phyloP scores from a whole-genome alignment of 2,113 vertebrate species.

The Oreochromis spilurus region DNA sequence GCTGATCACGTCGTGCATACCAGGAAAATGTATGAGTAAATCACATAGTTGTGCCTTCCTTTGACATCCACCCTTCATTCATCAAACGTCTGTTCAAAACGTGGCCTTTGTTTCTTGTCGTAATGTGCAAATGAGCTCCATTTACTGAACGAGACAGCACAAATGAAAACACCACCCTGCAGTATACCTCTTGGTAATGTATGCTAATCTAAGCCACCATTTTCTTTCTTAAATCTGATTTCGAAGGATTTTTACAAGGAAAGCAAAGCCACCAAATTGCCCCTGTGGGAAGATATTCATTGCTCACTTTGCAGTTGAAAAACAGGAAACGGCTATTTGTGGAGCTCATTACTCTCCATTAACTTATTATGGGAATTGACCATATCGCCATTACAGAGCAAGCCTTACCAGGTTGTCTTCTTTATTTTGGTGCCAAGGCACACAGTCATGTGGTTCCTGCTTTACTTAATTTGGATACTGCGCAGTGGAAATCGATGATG shows the following conservation, averaged over 20 bases:
- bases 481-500: slow-evolving; percentile 22
- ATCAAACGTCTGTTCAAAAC: background rate
- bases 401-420: background rate
- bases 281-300: background rate
- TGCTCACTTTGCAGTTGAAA: background rate
- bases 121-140: background rate
- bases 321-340: slow-evolving; percentile 32
- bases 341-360: slow-evolving; percentile 20
- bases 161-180: background rate
- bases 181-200: background rate
- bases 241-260: background rate
- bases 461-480: slow-evolving; percentile 5
- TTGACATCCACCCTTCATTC: background rate
- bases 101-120: background rate
- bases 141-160: background rate
- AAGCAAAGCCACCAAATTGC: background rate
- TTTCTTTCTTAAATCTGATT: background rate
- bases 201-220: background rate
- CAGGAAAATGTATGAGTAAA: background rate
- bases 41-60: background rate
- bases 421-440: background rate
- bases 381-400: background rate
- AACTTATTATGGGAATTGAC: background rate
- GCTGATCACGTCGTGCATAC: background rate
- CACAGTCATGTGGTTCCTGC: background rate